Evolutionary conservation across 2,888 invertebrate species (phyloP).

Genomic region (Thyatira batis): DNA sequence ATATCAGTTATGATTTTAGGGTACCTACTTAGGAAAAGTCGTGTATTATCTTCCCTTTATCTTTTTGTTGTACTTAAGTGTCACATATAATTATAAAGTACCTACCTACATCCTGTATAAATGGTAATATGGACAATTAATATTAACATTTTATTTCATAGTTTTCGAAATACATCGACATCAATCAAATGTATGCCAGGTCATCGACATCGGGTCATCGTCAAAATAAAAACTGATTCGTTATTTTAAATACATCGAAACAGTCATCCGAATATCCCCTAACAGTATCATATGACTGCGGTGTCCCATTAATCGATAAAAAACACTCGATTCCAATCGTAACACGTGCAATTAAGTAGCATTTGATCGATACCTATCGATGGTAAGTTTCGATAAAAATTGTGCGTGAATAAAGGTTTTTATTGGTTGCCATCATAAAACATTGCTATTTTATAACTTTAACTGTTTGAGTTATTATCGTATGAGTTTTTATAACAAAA

Average conservation of each 20-base stretch:
- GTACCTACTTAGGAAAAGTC: neutral
- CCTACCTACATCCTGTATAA: neutral
- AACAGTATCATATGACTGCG: constrained; percentile 24
- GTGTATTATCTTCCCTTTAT: too few species aligned
- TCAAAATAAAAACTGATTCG: constrained; percentile 6
- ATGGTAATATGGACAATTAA: neutral
- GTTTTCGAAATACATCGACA: neutral
- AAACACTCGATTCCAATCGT: constrained; percentile 39
- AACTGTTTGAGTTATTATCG: constrained; percentile 15
- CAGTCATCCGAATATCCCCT: constrained; percentile 22
- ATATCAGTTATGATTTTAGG: neutral
- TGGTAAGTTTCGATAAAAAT: constrained; percentile 44
- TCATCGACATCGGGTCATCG: constrained; percentile 16
- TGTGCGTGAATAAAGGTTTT: constrained; percentile 58
- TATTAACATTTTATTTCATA: neutral
- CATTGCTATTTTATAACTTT: constrained; percentile 31
- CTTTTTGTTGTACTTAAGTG: too few species aligned
- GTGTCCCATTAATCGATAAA: constrained; percentile 43
- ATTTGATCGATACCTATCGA: constrained; percentile 46
- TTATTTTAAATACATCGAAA: constrained; percentile 14
- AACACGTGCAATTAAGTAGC: constrained; percentile 62
- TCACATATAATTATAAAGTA: too few species aligned
- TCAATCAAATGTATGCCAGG: neutral
- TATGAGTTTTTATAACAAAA: neutral
- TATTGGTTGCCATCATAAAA: constrained; percentile 45